Evolutionary conservation across 2,888 invertebrate species (phyloP), one percentile per base, ranked within the genome.

Genomic region (Lumbricus terrestris): DNA sequence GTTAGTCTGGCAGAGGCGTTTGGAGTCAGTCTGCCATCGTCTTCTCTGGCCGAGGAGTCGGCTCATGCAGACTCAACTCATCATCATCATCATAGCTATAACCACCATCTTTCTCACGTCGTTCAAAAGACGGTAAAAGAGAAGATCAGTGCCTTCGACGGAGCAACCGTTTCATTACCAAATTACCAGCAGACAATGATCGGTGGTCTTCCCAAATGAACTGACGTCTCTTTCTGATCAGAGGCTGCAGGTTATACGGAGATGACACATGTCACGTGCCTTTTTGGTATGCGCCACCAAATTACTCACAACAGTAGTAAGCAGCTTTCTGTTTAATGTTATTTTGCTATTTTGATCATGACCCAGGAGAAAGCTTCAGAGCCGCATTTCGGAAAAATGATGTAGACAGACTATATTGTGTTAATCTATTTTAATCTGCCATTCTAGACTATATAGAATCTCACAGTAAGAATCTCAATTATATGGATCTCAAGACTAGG

Each of bases 161-260:
- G 34, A 85, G n/a, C n/a, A n/a, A 85, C 34, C 85, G 85, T 37
- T 85, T 15, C 35, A 18, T 34, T 85, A 20, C 37, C 85, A 5
- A 85, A 85, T 85, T 85, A 85, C 35, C 85, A 85, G 37, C 85
- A 85, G 85, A 85, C 85, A 0, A 34, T 85, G 85, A 23, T 85
- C 23, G 37, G 37, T 20, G 35, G 23, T 35, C 85, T 23, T 35
- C 85, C 85, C 11, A 85, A 35, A 85, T 35, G 85, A 85, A 35
- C 85, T 5, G 23, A 23, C 35, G 5, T 4, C 85, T 85, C 85
- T 37, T 34, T 16, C 35, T 85, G 35, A 35, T n/a, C n/a, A 4
- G 8, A 4, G 69, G n/a, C 13, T 11, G 1, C 3, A 23, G 29
- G 29, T 4, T 6, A 11, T 47, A 20, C 20, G 47, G 23, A 47